Conservation (phyloP, 2,797 vertebrate species). For the Neoniphon sammara region DNA sequence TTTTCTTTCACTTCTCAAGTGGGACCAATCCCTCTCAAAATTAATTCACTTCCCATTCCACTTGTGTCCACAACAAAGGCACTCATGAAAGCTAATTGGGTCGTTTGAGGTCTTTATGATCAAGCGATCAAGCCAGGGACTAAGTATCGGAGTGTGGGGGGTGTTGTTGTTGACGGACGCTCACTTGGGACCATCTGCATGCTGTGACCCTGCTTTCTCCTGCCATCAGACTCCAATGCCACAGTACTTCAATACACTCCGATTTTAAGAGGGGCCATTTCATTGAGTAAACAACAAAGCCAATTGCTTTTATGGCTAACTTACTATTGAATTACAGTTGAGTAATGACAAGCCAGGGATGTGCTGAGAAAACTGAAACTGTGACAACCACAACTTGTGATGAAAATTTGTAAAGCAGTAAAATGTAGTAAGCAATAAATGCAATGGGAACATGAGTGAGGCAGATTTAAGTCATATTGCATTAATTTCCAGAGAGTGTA, state of each 20-base stretch:
- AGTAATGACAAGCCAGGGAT: neutral
- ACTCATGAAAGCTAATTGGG: conserved; percentile 72
- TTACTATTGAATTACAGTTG: conserved; percentile 38
- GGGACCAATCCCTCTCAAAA: conserved; percentile 69
- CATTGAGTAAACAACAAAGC: conserved; percentile 74
- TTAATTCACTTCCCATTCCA: conserved; percentile 75
- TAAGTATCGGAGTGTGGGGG: conserved; percentile 46
- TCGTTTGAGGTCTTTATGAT: conserved; percentile 69
- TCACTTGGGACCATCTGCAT: conserved; percentile 64
- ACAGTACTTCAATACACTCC: conserved; percentile 56
- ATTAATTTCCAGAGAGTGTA: conserved; percentile 25
- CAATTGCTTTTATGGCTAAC: conserved; percentile 65
- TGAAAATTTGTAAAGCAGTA: neutral
- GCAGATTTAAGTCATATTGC: conserved; percentile 33
- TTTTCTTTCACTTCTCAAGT: conserved; percentile 66
- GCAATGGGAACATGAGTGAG: conserved; percentile 46
- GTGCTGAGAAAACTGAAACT: conserved; percentile 15
- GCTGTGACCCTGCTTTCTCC: conserved; percentile 73
- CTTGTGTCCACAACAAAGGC: conserved; percentile 75
- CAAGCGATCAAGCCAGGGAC: conserved; percentile 46
- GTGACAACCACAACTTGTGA: neutral
- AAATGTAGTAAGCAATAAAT: conserved; percentile 37
- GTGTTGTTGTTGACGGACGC: conserved; percentile 68
- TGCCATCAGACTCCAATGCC: conserved; percentile 63
- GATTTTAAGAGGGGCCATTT: conserved; percentile 64